Conservation (phyloP, 2,888 invertebrate genomes). For the Stenolophus ochropezus region DNA sequence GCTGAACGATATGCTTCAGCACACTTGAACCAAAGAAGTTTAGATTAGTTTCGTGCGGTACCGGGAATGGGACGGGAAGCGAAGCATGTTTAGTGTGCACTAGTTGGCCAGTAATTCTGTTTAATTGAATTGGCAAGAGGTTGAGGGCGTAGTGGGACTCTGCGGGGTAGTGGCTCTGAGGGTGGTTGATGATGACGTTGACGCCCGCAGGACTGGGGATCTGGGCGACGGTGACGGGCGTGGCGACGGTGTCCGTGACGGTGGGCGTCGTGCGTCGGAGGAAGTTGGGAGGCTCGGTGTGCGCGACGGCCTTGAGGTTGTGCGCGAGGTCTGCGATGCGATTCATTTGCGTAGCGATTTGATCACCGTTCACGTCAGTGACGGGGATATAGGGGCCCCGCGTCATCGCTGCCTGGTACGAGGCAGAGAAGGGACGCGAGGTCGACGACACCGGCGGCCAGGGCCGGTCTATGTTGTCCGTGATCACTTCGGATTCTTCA, state of each 20-base stretch:
- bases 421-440: not conserved
- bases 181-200: slow-evolving; percentile 32
- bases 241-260: not conserved
- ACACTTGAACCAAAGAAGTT: slow-evolving; percentile 58
- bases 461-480: slow-evolving; percentile 44
- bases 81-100: slow-evolving; percentile 58
- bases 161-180: slow-evolving; percentile 10
- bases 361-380: slow-evolving; percentile 52
- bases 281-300: slow-evolving; percentile 25
- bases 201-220: slow-evolving; percentile 45
- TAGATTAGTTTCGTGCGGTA: slow-evolving; percentile 58
- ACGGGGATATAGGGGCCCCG: slow-evolving; percentile 34
- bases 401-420: slow-evolving; percentile 46
- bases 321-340: slow-evolving; percentile 60
- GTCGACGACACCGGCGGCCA: slow-evolving; percentile 32
- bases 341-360: slow-evolving; percentile 61
- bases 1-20: slow-evolving; percentile 56
- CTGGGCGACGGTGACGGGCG: slow-evolving; percentile 40
- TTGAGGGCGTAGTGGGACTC: slow-evolving; percentile 57
- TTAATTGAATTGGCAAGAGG: slow-evolving; percentile 59
- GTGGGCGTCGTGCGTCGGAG: not conserved
- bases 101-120: slow-evolving; percentile 61
- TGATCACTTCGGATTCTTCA: slow-evolving; percentile 40
- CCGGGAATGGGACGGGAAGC: slow-evolving; percentile 22
- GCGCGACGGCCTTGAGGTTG: slow-evolving; percentile 55